Conservation (phyloP, 2,888 invertebrate species). For the Cerastis rubricosa region DNA sequence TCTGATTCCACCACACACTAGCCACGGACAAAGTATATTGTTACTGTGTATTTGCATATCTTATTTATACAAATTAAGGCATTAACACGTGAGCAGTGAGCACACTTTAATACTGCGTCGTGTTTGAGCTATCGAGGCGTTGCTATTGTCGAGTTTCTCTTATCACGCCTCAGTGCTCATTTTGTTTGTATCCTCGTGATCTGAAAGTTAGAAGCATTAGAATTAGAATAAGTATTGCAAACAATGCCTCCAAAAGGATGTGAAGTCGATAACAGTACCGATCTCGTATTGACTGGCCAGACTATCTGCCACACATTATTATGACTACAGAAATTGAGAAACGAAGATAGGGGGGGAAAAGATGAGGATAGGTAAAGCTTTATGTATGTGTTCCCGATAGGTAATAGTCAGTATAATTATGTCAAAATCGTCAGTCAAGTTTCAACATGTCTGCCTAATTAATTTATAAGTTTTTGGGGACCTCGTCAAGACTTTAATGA, state of each 20-base stretch:
- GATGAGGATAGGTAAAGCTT: not conserved
- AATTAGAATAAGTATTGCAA: conserved; percentile 44
- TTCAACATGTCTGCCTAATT: conserved; percentile 36
- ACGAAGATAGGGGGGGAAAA: not conserved
- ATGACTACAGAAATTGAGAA: not conserved
- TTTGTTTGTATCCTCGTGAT: conserved; percentile 52
- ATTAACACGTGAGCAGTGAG: conserved; percentile 40
- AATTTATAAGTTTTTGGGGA: conserved; percentile 13
- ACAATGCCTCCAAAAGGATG: conserved; percentile 11
- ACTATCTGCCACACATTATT: not conserved
- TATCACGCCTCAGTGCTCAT: conserved; percentile 25
- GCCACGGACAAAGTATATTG: conserved; percentile 51
- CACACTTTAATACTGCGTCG: conserved; percentile 19
- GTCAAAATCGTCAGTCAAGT: conserved; percentile 23
- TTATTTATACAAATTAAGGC: conserved; percentile 56
- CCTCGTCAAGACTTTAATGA: not conserved
- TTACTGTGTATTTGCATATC: conserved; percentile 57
- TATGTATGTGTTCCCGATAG: not conserved
- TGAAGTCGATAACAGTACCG: conserved; percentile 3
- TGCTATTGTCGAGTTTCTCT: conserved; percentile 37
- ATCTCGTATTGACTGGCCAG: not conserved
- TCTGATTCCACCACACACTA: conserved; percentile 63
- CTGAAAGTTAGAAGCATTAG: conserved; percentile 57
- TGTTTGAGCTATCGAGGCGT: conserved; percentile 10
- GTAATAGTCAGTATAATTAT: not conserved